phyloP scores from a whole-genome alignment of 2,888 invertebrate species.

The Cataglyphis livida region DNA sequence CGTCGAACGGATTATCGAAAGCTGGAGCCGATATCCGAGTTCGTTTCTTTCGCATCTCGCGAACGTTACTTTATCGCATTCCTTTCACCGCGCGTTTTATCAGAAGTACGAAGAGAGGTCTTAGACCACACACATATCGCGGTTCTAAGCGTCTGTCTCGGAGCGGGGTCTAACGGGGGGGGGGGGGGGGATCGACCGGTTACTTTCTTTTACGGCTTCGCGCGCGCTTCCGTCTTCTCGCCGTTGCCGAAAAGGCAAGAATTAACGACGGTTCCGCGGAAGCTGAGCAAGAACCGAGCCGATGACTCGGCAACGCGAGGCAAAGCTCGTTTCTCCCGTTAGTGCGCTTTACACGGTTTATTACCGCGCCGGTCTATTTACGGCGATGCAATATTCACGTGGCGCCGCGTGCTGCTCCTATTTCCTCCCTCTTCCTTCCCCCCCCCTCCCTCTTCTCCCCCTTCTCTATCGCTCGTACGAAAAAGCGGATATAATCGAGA shows the following conservation, averaged over 20 bases:
- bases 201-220: not conserved
- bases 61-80: not conserved
- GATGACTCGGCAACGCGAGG: slow-evolving; percentile 45
- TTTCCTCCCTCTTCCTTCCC: not conserved
- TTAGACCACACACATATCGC: not conserved
- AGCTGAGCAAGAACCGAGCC: slow-evolving; percentile 14
- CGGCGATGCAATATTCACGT: slow-evolving; percentile 36
- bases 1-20: slow-evolving; percentile 51
- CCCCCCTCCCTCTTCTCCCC: too few relatives aligned
- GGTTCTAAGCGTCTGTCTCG: not conserved
- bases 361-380: slow-evolving; percentile 51
- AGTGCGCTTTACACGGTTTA: slow-evolving; percentile 36
- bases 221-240: slow-evolving; percentile 7
- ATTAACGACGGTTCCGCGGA: not conserved
- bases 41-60: not conserved
- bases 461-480: slow-evolving; percentile 3
- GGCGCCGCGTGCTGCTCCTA: not conserved
- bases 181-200: slow-evolving; percentile 24
- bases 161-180: not conserved
- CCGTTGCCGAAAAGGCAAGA: slow-evolving; percentile 28
- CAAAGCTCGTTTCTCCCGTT: slow-evolving; percentile 49
- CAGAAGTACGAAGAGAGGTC: not conserved
- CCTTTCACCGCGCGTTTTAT: not conserved
- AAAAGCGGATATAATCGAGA: slow-evolving; percentile 57
- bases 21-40: slow-evolving; percentile 10